Base-by-base conservation (phyloP, 2,888 invertebrate species). In the Melinopterus prodromus region DNA sequence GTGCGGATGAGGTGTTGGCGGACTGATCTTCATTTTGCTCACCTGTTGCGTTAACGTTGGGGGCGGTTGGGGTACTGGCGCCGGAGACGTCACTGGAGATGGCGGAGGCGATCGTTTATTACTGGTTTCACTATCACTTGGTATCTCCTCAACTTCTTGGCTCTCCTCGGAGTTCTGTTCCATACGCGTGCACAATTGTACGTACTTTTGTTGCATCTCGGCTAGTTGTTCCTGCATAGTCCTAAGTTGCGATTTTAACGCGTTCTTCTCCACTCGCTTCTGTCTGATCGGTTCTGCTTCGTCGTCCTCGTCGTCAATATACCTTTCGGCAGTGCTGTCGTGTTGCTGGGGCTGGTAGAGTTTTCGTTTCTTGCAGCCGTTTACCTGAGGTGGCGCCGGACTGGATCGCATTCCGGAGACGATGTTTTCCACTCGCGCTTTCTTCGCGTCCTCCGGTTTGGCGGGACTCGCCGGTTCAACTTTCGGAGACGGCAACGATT, bases 281-380 rank as follows among this genome's bases (percentile, higher is more conserved):
- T 95, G 95, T 88, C 95, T 93, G 82, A 96, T 93, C 82, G 96
- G 95, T 81, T 94, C 94, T 80, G 94, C 94, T 85, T 93, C 93
- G 85, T 94, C 92, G 84, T 94, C 94, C 85, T 96, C 95, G 83
- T 95, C 95, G 81, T 94, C 95, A 81, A 94, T 94, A 84, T 94
- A 94, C 83, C 89, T 86, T 81, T 92, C 91, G 80, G 92, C 92
- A 77, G 93, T 90, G 78, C 93, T 93, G 87, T 95, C 95, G 89
- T 98, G 97, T 87, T 98, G 98, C 89, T 98, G 97, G 12, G 98
- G 98, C 87, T 98, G 97, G 88, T 98, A 98, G 38, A 98, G 92
- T 90, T 99, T 99, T 76, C 98, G 93, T 90, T 99, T 99, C 89
- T 98, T 98, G 90, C 97, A 98, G 76, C 98, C 97, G 90, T 97